A percentile compares a stretch with the other conserved stretches of the same genome.
Evolutionary conservation across 1,140 invertebrate species (phyloP).

Genomic region (Onthophagus taurus): DNA sequence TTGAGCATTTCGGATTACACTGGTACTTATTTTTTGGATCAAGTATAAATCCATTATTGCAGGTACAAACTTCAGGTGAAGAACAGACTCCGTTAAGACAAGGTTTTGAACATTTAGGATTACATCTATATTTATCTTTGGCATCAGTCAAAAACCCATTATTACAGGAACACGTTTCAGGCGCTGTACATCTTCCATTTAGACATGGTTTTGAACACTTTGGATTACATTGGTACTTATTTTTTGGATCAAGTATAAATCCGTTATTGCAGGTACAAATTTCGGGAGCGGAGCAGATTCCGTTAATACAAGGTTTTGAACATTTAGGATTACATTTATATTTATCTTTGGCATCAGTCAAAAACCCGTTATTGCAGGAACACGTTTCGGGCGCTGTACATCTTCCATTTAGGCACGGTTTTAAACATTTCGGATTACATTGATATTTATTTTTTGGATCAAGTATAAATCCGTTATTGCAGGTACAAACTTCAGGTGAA

Average conservation of each 20-base stretch:
- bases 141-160: conserved; percentile 39
- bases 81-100: conserved; percentile 40
- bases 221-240: conserved; percentile 38
- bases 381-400: conserved; percentile 41
- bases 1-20: conserved; percentile 36
- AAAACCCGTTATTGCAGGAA: conserved; percentile 24
- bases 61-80: conserved; percentile 44
- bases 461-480: conserved; percentile 17
- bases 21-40: conserved; percentile 28
- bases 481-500: conserved; percentile 32
- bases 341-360: conserved; percentile 16
- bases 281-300: conserved; percentile 36
- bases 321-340: conserved; percentile 41
- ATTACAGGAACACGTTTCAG: conserved; percentile 40
- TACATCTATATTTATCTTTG: conserved; percentile 18
- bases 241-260: conserved; percentile 21
- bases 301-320: conserved; percentile 35
- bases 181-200: conserved; percentile 39
- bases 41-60: conserved; percentile 26
- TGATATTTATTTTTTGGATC: conserved; percentile 17
- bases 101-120: conserved; percentile 19
- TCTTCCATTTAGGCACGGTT: conserved; percentile 35
- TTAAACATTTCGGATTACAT: conserved; percentile 7
- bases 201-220: conserved; percentile 41
- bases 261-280: conserved; percentile 41